Base-by-base conservation (phyloP, 2,888 invertebrate genomes). In the Aleiodes testaceus region DNA sequence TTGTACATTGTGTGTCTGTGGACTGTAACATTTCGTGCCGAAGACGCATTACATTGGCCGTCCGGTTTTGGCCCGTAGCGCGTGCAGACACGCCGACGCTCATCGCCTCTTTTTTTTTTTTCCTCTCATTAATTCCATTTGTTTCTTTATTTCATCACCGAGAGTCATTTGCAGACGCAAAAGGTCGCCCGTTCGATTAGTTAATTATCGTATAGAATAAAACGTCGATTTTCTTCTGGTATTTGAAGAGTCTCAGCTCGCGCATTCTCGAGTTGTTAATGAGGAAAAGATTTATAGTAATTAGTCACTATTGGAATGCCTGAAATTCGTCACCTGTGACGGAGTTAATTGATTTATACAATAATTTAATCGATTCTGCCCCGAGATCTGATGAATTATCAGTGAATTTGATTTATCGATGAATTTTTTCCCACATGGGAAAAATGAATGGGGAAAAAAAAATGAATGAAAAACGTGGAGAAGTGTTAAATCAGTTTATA, bases 21-120 rank as follows among this genome's bases (percentile, higher is more conserved):
- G 18, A 49, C 16, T n/a, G 18, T n/a, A 49, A 49, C 49, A 49
- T 49, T 49, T 14, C 49, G 49, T 49, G 49, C 16, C 20, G 6
- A 3, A 16, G 18, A 49, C 49, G 49, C 49, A 49, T 49, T 49
- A 49, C 49, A 49, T 49, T 20, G 49, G 49, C 49, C 49, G 36
- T 36, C 36, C 36, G 36, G 36, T 36, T 36, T 36, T 11, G 36
- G 36, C 36, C 36, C 36, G 36, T 36, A 36, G 36, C 36, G 52
- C 52, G 20, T 52, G 20, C 20, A 52, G 52, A 22, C 52, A 52
- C 9, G 22, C 16, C 1, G 20, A 22, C 52, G 52, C 52, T 52
- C 18, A 1, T 22, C 22, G 12, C 11, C 22, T 52, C 12, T 20
- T 52, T 52, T 52, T n/a, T 20, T 7, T 12, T 4, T 5, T 20